Conservation (phyloP, 2,888 invertebrate species). For the Notodonta ziczac region DNA sequence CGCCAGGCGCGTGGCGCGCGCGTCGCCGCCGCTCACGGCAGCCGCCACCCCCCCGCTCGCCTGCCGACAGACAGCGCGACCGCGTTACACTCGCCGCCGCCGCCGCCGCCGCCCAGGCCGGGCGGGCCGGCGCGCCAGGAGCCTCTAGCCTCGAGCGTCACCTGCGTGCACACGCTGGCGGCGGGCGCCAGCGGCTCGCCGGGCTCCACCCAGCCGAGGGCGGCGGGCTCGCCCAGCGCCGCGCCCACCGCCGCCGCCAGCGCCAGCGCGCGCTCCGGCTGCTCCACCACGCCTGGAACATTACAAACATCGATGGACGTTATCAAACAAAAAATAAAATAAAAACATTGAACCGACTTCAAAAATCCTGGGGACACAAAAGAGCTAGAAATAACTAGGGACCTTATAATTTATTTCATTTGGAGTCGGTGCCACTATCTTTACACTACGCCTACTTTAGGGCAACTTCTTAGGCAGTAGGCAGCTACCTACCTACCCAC, state of each 20-base stretch:
- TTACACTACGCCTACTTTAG: too few relatives aligned
- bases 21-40: constrained; percentile 39
- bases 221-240: constrained; percentile 34
- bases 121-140: background rate
- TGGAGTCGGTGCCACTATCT: too few relatives aligned
- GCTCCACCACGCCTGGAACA: constrained; percentile 51
- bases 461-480: too few relatives aligned
- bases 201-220: constrained; percentile 15
- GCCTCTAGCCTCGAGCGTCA: background rate
- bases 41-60: constrained; percentile 30
- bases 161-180: constrained; percentile 37
- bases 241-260: constrained; percentile 50
- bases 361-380: too few relatives aligned
- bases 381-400: too few relatives aligned
- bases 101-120: constrained; percentile 14
- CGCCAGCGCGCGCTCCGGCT: constrained; percentile 42
- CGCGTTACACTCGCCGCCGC: background rate
- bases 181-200: constrained; percentile 37
- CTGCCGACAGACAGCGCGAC: constrained; percentile 10
- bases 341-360: too few relatives aligned
- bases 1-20: constrained; percentile 44
- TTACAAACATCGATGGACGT: background rate
- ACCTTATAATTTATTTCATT: too few relatives aligned
- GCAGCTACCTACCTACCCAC: too few relatives aligned
- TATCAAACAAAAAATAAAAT: too few relatives aligned